These are phyloP conservation scores for Penaeus monodon DNA, from an alignment of 2,888 invertebrate species.

Conservation along the genomic window DNA sequence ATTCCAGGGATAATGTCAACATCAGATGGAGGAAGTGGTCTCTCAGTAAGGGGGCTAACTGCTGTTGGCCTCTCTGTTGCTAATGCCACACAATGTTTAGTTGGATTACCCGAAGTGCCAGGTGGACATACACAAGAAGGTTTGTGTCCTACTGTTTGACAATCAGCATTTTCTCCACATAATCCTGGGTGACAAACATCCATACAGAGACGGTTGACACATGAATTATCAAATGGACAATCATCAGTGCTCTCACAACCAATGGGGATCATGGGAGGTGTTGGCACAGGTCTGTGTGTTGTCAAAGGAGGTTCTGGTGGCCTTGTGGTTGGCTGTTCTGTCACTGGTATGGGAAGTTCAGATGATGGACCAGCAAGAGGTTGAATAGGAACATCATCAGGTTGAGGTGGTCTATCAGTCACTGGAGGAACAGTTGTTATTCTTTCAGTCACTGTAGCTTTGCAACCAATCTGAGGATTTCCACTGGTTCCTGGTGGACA, in stretches of 20 bases:
- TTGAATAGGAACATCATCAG: not conserved
- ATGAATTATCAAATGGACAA: conserved; percentile 82
- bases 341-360: conserved; percentile 3
- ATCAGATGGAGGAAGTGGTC: conserved; percentile 4
- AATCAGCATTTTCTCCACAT: conserved; percentile 63
- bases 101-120: conserved; percentile 65
- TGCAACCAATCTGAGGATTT: conserved; percentile 66
- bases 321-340: conserved; percentile 14
- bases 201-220: conserved; percentile 80
- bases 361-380: conserved; percentile 1
- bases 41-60: not conserved
- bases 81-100: conserved; percentile 35
- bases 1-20: not conserved
- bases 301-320: conserved; percentile 15
- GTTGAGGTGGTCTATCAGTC: conserved; percentile 11
- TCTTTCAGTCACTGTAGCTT: conserved; percentile 70
- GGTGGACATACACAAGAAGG: conserved; percentile 66
- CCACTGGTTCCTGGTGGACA: conserved; percentile 83
- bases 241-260: conserved; percentile 77
- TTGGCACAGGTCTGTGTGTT: conserved; percentile 20
- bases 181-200: conserved; percentile 76
- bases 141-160: conserved; percentile 63
- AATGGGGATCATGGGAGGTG: conserved; percentile 74
- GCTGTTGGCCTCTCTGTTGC: conserved; percentile 17
- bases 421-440: not conserved